A percentile compares a stretch with the other conserved stretches of the same genome.
Evolutionary conservation across 2,797 vertebrate genomes (phyloP).

Genomic region (Brotula barbata): DNA sequence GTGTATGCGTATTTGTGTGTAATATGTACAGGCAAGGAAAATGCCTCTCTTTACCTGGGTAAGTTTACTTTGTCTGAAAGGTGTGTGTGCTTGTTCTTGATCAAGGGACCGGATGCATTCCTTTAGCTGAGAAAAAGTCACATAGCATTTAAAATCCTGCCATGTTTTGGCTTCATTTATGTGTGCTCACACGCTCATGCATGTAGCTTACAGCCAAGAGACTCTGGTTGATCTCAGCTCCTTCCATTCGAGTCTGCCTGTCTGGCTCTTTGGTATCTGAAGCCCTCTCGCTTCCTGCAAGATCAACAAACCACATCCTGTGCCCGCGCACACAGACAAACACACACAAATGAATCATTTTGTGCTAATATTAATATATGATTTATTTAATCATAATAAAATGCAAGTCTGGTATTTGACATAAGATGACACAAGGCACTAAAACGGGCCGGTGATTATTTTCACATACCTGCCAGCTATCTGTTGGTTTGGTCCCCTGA

Average conservation of each 20-base stretch:
- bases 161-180: background rate
- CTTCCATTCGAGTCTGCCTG: slow-evolving; percentile 89
- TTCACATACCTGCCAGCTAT: slow-evolving; percentile 81
- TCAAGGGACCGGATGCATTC: slow-evolving; percentile 93
- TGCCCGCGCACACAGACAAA: slow-evolving; percentile 35
- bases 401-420: background rate
- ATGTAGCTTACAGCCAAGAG: slow-evolving; percentile 85
- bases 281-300: slow-evolving; percentile 93
- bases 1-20: background rate
- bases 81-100: slow-evolving; percentile 87
- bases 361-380: no score
- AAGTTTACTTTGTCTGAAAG: slow-evolving; percentile 93
- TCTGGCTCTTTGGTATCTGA: slow-evolving; percentile 86
- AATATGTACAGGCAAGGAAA: background rate
- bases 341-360: slow-evolving; percentile 2
- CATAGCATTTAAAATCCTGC: background rate
- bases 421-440: background rate
- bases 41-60: slow-evolving; percentile 82
- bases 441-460: background rate
- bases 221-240: slow-evolving; percentile 94
- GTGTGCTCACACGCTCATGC: slow-evolving; percentile 1
- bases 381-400: background rate
- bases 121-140: slow-evolving; percentile 80
- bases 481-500: slow-evolving; percentile 79
- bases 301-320: slow-evolving; percentile 93